Evolutionary conservation across 2,113 vertebrate genomes (phyloP).

Genomic region (Sylvilagus bachmani): DNA sequence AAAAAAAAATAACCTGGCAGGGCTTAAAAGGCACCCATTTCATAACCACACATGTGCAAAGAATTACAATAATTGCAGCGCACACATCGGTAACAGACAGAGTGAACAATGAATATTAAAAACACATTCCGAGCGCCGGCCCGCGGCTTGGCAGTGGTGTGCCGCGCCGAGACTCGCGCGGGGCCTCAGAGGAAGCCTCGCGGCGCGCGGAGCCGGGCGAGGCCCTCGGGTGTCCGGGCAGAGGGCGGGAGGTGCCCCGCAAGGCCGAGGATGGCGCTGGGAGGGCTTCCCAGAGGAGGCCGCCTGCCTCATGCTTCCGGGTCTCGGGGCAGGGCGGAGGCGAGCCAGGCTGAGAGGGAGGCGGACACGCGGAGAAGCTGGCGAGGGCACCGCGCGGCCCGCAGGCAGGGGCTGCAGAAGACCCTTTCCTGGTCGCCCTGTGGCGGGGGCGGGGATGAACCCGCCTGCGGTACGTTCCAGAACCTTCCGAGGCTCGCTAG

Average conservation of each 20-base stretch:
- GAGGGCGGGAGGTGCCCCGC: background rate
- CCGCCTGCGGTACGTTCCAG: constrained; percentile 40
- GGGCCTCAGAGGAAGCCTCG: constrained; percentile 67
- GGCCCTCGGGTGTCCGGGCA: constrained; percentile 20
- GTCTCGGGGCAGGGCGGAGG: constrained; percentile 73
- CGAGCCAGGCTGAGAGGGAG: constrained; percentile 65
- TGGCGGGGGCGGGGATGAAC: background rate
- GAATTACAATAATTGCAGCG: constrained; percentile 88
- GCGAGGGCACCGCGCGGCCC: no score
- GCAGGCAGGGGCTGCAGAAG: no score
- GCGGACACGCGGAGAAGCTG: background rate
- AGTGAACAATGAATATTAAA: constrained; percentile 89
- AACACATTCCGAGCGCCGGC: constrained; percentile 86
- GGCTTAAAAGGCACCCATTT: constrained; percentile 88
- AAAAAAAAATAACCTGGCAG: constrained; percentile 84
- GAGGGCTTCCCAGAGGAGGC: constrained; percentile 70
- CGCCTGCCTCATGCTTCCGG: constrained; percentile 68
- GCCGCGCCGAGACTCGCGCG: constrained; percentile 71
- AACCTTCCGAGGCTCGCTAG: constrained; percentile 53
- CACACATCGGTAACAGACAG: constrained; percentile 87
- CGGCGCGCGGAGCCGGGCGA: constrained; percentile 65
- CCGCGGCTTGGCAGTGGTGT: constrained; percentile 78
- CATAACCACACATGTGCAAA: constrained; percentile 90
- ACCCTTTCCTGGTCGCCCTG: no score
- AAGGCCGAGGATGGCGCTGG: constrained; percentile 62